These are phyloP conservation scores for Hemibates koningsi DNA, from an alignment of 2,113 vertebrate species.

Conservation along the genomic window DNA sequence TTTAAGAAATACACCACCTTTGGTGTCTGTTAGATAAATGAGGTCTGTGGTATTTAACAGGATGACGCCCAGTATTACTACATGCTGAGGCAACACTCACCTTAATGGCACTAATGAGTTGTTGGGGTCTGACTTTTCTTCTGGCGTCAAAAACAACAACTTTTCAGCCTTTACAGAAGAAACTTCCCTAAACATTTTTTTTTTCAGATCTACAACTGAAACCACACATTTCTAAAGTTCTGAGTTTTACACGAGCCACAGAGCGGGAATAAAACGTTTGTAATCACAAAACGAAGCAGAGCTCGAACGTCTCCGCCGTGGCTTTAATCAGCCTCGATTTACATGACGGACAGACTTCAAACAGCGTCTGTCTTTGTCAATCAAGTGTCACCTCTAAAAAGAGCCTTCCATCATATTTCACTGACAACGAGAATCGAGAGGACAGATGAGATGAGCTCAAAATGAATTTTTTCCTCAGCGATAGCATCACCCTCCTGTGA, in stretches of 20 bases:
- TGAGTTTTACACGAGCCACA: not conserved
- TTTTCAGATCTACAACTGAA: not conserved
- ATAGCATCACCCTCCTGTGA: conserved; percentile 1
- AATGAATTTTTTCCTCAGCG: not conserved
- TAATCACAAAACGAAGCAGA: not conserved
- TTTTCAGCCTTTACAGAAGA: not conserved
- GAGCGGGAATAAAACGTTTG: not conserved
- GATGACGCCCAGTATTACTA: not conserved
- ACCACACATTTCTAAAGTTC: not conserved
- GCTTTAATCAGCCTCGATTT: not conserved
- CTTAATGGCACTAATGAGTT: not conserved
- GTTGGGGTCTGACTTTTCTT: not conserved
- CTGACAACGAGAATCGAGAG: not conserved
- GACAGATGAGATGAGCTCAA: conserved; percentile 8
- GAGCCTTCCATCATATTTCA: not conserved
- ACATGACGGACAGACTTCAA: not conserved
- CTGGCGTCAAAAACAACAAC: not conserved
- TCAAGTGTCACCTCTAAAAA: not conserved
- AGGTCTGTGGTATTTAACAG: not conserved
- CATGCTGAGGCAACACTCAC: not conserved
- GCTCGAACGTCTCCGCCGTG: not conserved
- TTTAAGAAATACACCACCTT: not conserved
- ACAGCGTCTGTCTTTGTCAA: not conserved
- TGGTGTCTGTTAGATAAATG: not conserved
- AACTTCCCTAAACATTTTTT: not conserved